Evolutionary conservation across 2,888 invertebrate species (phyloP).

Genomic region (Nemotelus nigrinus): DNA sequence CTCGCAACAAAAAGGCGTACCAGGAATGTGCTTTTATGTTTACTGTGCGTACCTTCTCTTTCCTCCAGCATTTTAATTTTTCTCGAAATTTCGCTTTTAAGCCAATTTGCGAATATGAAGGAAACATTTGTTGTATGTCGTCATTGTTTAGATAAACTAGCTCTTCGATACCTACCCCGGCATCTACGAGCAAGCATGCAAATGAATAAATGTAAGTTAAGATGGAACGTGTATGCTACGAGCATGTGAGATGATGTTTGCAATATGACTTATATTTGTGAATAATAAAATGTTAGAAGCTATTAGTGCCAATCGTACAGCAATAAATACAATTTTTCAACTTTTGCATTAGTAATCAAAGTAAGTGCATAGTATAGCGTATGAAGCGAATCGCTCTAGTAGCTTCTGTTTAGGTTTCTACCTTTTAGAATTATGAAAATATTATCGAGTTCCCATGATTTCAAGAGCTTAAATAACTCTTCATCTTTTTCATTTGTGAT

Average conservation of each 20-base stretch:
- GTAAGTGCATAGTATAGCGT: neutral
- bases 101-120: neutral
- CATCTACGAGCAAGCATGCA: neutral
- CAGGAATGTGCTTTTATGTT: too few species aligned
- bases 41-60: neutral
- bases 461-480: neutral
- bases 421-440: neutral
- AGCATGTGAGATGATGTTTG: too few species aligned
- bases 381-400: neutral
- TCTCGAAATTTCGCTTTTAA: neutral
- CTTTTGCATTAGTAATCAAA: neutral
- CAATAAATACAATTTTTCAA: too few species aligned
- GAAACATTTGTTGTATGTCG: neutral
- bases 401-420: neutral
- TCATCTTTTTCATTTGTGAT: neutral
- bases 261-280: too few species aligned
- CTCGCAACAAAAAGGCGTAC: too few species aligned
- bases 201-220: too few species aligned
- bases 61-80: slow-evolving; percentile 1
- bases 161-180: neutral
- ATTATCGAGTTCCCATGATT: neutral
- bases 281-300: too few species aligned
- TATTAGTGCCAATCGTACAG: too few species aligned
- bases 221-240: too few species aligned
- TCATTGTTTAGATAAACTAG: neutral